Conservation (phyloP, 2,113 vertebrate genomes). For the Toxotes chatareus region DNA sequence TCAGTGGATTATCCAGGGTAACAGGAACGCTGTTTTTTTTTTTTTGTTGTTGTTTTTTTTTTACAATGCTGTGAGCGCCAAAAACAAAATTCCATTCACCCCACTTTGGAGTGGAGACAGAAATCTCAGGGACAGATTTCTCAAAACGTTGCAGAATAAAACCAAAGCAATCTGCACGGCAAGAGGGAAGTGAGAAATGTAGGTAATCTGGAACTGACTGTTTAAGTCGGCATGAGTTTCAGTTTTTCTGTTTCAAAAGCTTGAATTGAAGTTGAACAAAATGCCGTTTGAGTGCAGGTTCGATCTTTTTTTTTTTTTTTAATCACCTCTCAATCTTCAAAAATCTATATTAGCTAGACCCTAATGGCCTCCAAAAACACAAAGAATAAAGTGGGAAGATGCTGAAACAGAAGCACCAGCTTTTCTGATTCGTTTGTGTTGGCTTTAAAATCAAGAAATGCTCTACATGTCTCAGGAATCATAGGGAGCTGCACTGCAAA, state of each 20-base stretch:
- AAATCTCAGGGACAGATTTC: neutral
- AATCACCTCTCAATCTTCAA: neutral
- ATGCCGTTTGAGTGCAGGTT: neutral
- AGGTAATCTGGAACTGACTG: neutral
- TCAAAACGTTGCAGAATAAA: neutral
- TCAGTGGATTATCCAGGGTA: neutral
- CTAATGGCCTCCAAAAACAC: neutral
- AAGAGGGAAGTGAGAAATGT: neutral
- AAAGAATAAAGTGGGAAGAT: neutral
- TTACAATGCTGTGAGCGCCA: neutral
- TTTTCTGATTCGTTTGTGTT: neutral
- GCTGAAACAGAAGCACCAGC: slow-evolving; percentile 3
- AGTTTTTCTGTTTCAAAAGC: neutral
- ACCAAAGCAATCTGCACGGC: neutral
- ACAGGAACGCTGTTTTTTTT: neutral
- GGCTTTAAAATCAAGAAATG: neutral
- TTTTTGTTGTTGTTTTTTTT: slow-evolving; percentile 1
- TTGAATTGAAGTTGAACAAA: slow-evolving; percentile 1
- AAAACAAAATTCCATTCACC: neutral
- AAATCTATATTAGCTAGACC: neutral
- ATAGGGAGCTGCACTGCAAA: slow-evolving; percentile 19
- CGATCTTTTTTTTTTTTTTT: neutral
- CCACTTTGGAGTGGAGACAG: neutral
- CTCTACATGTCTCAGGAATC: neutral
- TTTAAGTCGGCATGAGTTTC: neutral